These are phyloP conservation scores for Amazona guildingii DNA, from an alignment of 2,113 vertebrate genomes.

Conservation along the genomic window DNA sequence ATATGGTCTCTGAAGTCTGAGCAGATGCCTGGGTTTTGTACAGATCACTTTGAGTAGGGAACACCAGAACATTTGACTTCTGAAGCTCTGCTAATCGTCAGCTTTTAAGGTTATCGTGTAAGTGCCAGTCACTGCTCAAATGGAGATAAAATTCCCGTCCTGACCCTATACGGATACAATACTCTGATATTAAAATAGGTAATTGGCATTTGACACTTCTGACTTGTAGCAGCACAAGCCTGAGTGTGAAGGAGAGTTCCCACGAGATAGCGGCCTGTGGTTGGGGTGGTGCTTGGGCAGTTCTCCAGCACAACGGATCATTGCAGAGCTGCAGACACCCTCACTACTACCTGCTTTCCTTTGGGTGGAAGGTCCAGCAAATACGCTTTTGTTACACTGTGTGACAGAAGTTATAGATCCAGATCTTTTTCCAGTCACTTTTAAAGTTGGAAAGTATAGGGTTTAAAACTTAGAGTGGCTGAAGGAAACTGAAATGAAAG, in stretches of 20 bases:
- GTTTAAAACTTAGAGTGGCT: neutral
- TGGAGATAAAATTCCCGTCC: neutral
- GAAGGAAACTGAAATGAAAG: neutral
- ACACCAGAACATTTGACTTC: neutral
- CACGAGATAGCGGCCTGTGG: neutral
- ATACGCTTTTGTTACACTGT: accelerated
- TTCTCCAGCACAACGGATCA: accelerated
- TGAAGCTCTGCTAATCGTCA: neutral
- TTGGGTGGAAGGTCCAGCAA: neutral
- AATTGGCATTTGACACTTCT: neutral
- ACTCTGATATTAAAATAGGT: neutral
- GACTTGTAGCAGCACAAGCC: neutral
- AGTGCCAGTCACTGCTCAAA: neutral
- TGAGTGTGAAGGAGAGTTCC: neutral
- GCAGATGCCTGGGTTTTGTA: neutral
- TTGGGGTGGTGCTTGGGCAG: accelerated
- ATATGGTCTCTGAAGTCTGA: neutral
- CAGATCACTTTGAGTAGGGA: neutral
- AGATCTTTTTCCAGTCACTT: neutral
- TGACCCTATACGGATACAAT: neutral
- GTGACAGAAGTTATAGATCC: neutral
- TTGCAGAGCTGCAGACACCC: accelerated
- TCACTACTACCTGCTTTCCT: accelerated
- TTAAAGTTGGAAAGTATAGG: neutral
- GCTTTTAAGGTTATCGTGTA: neutral